Percentiles rank a stretch among this genome's conserved stretches.
Conservation (phyloP, 2,888 invertebrate species). For the Drosophila incognita region DNA sequence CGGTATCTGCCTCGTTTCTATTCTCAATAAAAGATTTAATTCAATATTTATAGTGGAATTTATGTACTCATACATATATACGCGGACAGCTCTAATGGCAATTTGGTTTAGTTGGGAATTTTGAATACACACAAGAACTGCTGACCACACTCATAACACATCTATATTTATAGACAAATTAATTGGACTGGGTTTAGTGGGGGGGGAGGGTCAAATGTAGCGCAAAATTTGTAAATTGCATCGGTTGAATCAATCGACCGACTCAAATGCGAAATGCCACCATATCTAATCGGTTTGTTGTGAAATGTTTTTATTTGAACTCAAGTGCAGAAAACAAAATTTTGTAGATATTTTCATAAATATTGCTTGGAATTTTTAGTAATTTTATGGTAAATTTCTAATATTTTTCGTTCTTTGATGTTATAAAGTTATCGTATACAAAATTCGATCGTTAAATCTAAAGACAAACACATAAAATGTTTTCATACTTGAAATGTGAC, state of each 20-base stretch:
- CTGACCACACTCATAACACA: slow-evolving; percentile 31
- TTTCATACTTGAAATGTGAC: background rate
- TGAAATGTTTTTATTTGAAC: slow-evolving; percentile 4
- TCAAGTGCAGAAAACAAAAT: background rate
- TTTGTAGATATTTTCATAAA: background rate
- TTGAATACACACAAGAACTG: slow-evolving; percentile 8
- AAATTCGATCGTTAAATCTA: background rate
- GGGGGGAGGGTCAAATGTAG: slow-evolving; percentile 8
- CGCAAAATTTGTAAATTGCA: slow-evolving; percentile 19
- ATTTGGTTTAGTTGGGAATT: slow-evolving; percentile 41
- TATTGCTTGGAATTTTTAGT: background rate
- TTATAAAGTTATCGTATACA: background rate
- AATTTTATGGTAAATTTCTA: background rate
- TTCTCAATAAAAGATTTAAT: slow-evolving; percentile 51
- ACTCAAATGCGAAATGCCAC: background rate
- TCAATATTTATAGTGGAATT: slow-evolving; percentile 66
- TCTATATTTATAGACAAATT: slow-evolving; percentile 61
- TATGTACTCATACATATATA: slow-evolving; percentile 1
- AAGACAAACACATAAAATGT: background rate
- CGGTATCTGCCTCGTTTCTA: background rate
- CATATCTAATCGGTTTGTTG: slow-evolving; percentile 24
- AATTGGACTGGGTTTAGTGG: slow-evolving; percentile 32
- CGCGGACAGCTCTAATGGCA: slow-evolving; percentile 31
- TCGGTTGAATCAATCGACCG: background rate
- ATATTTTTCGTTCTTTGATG: slow-evolving; percentile 12